Base-by-base conservation (phyloP, 2,888 invertebrate species). In the Philopedon plagiatum region DNA sequence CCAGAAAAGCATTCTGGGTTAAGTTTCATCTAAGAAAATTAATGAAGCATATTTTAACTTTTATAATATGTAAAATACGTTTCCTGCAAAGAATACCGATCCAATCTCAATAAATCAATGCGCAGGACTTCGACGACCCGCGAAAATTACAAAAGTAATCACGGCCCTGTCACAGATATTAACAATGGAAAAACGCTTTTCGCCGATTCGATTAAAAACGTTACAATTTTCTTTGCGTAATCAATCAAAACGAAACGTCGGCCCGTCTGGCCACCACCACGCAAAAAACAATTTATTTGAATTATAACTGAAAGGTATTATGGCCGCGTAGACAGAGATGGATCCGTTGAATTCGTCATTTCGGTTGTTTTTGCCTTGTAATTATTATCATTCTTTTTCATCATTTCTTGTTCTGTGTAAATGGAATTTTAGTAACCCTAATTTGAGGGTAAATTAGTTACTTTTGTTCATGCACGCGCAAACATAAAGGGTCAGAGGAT, bases 271-370 rank as follows among this genome's bases (percentile, higher is more conserved):
- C 71, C 75, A n/a, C n/a, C n/a, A n/a, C n/a, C n/a, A 76, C 67
- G 77, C 76, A 75, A 78, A 76, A 79, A 80, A 79, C 79, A 78
- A 80, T 80, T 80, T 78, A 80, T 80, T 76, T 76, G 80, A 80
- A 78, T 80, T 80, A 80, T 76, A 66, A 70, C 71, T 71, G 71
- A 71, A 74, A 67, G 66, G 74, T 66, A 71, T 71, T 62, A 74
- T 67, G 69, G 60, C 69, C 41, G 62, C 54, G 56, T 44, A 41
- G 69, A 72, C 67, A 56, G 67, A 72, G 67, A 72, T 62, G 72
- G 72, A 72, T 67, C 63, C 26, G 5, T 29, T 49, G 51, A 62
- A 72, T 71, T 65, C 66, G 66, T 71, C 71, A 71, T 71, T 71
- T 62, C 51, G 56, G 37, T 54, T 65, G 60, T 71, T 71, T 71